A percentile compares a stretch with the other conserved stretches of the same genome.
phyloP scores from a whole-genome alignment of 1,140 invertebrate genomes.

The Brachionus manjavacas region DNA sequence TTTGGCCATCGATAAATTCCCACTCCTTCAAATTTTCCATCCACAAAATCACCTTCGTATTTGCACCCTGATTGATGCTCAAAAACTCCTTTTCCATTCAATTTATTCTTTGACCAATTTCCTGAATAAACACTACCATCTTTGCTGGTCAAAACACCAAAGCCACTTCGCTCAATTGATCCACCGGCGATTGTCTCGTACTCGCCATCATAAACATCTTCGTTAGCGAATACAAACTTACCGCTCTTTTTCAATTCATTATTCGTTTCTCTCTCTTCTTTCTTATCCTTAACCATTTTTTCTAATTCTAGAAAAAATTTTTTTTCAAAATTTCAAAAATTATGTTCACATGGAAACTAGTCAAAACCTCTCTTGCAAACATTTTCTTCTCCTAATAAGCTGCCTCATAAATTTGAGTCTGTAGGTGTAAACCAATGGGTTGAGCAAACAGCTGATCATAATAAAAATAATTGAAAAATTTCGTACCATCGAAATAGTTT shows the following conservation, averaged over 20 bases:
- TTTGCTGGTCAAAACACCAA: background rate
- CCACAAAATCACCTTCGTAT: constrained; percentile 32
- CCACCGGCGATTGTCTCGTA: background rate
- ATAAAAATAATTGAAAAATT: constrained; percentile 20
- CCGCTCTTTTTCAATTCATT: background rate
- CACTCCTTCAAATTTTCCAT: constrained; percentile 20
- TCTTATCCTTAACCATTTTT: constrained; percentile 30
- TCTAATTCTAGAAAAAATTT: background rate
- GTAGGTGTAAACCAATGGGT: background rate
- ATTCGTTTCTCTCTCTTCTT: constrained; percentile 6
- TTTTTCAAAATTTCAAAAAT: background rate
- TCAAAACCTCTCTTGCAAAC: background rate
- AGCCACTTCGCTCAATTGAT: background rate
- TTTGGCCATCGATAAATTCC: constrained; percentile 10
- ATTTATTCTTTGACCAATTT: constrained; percentile 9
- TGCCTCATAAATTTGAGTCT: background rate
- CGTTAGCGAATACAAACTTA: constrained; percentile 40
- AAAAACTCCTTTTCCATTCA: constrained; percentile 31
- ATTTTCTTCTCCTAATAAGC: background rate
- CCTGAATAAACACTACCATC: constrained; percentile 12
- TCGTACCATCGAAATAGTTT: background rate
- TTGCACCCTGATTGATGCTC: constrained; percentile 1
- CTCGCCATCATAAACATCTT: constrained; percentile 36
- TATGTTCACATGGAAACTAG: background rate
- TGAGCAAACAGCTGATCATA: background rate